phyloP scores from a whole-genome alignment of 2,797 vertebrate genomes.

The Lithobates pipiens region DNA sequence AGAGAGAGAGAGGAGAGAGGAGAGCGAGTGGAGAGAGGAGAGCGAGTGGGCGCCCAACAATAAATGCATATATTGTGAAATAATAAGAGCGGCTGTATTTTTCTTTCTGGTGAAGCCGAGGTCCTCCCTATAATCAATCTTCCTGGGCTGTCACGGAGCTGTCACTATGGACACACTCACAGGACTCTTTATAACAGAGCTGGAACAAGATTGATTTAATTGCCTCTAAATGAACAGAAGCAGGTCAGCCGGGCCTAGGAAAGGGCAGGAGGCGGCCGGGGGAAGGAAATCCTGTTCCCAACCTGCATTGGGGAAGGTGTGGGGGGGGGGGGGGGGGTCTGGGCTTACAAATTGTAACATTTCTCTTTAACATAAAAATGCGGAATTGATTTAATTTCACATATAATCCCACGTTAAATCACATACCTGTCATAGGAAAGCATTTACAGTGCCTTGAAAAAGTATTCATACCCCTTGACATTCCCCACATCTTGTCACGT shows the following conservation, averaged over 20 bases:
- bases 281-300: conserved; percentile 8
- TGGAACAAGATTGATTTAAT: conserved; percentile 62
- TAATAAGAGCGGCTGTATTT: conserved; percentile 58
- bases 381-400: too few species aligned
- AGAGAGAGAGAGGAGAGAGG: background rate
- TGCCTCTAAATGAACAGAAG: conserved; percentile 63
- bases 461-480: too few species aligned
- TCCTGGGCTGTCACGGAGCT: conserved; percentile 56
- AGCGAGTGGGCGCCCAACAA: conserved; percentile 31
- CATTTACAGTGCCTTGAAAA: too few species aligned
- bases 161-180: conserved; percentile 59
- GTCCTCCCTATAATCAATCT: conserved; percentile 62
- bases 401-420: too few species aligned
- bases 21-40: too few species aligned
- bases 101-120: conserved; percentile 55
- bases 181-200: conserved; percentile 58
- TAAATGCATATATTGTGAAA: conserved; percentile 59
- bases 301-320: too few species aligned
- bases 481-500: too few species aligned
- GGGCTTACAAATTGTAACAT: too few species aligned
- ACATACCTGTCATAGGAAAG: too few species aligned
- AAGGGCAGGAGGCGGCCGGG: conserved; percentile 44
- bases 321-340: too few species aligned
- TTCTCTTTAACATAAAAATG: too few species aligned
- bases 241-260: conserved; percentile 50